phyloP scores from a whole-genome alignment of 2,888 invertebrate species.

The Spilarctia lutea region DNA sequence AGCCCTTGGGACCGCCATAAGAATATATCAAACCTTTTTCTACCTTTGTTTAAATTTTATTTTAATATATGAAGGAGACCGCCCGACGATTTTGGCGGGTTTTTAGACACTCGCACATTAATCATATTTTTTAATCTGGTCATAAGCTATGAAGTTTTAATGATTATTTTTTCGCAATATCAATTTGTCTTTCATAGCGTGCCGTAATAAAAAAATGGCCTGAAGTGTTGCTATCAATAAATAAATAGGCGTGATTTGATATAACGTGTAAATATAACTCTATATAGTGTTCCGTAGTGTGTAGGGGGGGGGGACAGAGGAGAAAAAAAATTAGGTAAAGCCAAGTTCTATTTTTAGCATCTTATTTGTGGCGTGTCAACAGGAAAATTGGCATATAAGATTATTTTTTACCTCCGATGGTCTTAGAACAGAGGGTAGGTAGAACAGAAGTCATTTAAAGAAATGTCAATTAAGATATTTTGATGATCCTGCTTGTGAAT shows the following conservation, averaged over 20 bases:
- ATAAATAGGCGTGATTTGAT: neutral
- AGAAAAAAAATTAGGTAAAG: too few relatives aligned
- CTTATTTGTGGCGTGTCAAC: too few relatives aligned
- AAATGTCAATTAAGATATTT: too few relatives aligned
- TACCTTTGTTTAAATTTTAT: conserved; percentile 22
- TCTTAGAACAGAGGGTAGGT: too few relatives aligned
- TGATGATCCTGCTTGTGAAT: too few relatives aligned
- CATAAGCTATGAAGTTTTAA: neutral
- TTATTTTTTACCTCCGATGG: too few relatives aligned
- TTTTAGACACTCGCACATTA: conserved; percentile 8
- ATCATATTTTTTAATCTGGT: conserved; percentile 1
- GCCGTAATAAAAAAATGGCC: neutral
- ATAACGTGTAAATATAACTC: neutral
- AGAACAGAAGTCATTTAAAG: too few relatives aligned
- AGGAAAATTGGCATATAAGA: too few relatives aligned
- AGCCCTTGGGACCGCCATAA: conserved; percentile 21
- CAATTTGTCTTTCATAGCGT: neutral
- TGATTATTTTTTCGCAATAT: neutral
- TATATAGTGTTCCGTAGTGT: too few relatives aligned
- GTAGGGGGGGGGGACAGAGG: too few relatives aligned
- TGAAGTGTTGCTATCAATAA: neutral
- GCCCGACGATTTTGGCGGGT: conserved; percentile 2
- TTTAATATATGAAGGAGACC: conserved; percentile 8
- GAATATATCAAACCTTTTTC: conserved; percentile 42
- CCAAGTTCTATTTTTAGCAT: too few relatives aligned